Evolutionary conservation across 2,888 invertebrate genomes (phyloP).

Genomic region (Smittia aterrima): DNA sequence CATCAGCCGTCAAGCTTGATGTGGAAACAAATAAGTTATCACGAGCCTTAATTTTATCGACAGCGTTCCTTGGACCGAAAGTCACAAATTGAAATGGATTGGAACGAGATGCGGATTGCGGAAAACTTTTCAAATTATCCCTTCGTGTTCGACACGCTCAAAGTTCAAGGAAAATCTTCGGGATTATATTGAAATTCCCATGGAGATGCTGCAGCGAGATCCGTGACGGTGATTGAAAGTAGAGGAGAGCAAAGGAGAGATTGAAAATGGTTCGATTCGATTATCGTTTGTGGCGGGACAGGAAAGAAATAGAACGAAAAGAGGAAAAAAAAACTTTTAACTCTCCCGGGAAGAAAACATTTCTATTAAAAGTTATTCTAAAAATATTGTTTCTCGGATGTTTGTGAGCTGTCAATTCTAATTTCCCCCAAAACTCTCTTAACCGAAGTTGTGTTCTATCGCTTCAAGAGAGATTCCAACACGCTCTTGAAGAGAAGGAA

Average conservation of each 20-base stretch:
- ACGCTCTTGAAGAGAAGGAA: not conserved
- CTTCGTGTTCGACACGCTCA: not conserved
- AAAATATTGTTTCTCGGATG: not conserved
- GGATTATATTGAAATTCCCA: too few species aligned
- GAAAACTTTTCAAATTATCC: conserved; percentile 26
- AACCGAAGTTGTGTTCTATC: not conserved
- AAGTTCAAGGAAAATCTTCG: too few species aligned
- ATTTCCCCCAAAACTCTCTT: not conserved
- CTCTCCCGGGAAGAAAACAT: not conserved
- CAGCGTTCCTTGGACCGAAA: not conserved
- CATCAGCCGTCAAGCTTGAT: too few species aligned
- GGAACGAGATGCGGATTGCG: conserved; percentile 1
- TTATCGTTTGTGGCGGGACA: not conserved
- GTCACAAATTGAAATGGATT: conserved; percentile 22
- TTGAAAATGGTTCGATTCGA: conserved; percentile 2
- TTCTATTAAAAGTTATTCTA: not conserved
- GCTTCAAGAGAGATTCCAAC: not conserved
- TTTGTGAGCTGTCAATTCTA: conserved; percentile 24
- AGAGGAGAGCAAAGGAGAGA: not conserved
- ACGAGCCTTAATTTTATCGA: not conserved
- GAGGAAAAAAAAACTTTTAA: not conserved
- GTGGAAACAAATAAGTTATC: too few species aligned
- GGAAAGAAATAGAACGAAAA: not conserved
- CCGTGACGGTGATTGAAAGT: not conserved
- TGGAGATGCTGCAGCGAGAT: too few species aligned